Base-by-base conservation (phyloP, 2,888 invertebrate species). In the Xestobium rufovillosum region DNA sequence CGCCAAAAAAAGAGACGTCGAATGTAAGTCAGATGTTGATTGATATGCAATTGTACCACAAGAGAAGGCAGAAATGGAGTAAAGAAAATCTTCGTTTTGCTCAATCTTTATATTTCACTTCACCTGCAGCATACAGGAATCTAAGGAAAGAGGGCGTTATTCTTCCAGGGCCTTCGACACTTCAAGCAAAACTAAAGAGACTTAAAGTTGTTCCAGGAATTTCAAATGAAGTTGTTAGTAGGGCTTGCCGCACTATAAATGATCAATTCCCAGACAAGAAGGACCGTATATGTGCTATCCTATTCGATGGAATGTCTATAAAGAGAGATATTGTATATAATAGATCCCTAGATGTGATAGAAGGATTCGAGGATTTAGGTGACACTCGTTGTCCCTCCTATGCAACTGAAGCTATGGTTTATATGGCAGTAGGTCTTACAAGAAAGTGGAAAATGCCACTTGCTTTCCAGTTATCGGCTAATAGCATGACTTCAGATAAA, bases 381-480 rank as follows among this genome's bases (percentile, higher is more conserved):
- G n/a, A n/a, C 23, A 6, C 23, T 19, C 23, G 23, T n/a, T 19
- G 23, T n/a, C n/a, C n/a, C n/a, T n/a, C n/a, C n/a, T n/a, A n/a
- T n/a, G 23, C 23, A 8, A 8, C 23, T 6, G 6, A 19, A n/a
- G 23, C 23, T 8, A 19, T 19, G 6, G 23, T 19, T 6, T 19
- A 8, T n/a, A 19, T 19, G 23, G 23, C 23, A 8, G 23, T 19
- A 19, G 23, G 23, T 8, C 6, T 19, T 8, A 19, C 6, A n/a
- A 19, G n/a, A 19, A 19, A 19, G 23, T 19, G 23, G 23, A 19
- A 19, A 19, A 19, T 19, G 23, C 23, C 23, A 19, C n/a, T 19
- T 8, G 23, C 23, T 6, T 19, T 8, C n/a, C 23, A 19, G 23
- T n/a, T 19, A 8, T 8, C 23, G 6, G 23, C 6, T 8, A 19